phyloP scores from a whole-genome alignment of 2,113 vertebrate species.

The Rhabdomys dilectus region DNA sequence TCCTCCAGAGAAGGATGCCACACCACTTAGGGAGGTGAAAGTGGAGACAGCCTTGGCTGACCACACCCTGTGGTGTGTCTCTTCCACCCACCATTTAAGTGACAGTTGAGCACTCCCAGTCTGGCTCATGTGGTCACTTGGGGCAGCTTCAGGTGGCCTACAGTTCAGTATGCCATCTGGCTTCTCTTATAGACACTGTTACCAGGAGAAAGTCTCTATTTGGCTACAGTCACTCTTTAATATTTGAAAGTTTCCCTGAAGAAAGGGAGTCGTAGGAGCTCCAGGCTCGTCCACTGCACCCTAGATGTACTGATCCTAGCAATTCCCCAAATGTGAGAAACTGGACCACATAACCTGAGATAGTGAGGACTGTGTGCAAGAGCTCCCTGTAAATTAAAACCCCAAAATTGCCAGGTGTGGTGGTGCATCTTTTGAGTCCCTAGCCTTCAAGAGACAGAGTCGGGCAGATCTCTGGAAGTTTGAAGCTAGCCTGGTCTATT shows the following conservation, averaged over 20 bases:
- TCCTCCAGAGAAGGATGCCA: background rate
- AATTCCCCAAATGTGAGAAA: background rate
- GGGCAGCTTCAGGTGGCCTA: background rate
- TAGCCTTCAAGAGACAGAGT: background rate
- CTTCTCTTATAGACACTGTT: background rate
- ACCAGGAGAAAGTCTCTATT: slow-evolving; percentile 10
- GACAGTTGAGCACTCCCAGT: accelerated
- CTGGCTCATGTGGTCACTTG: no score
- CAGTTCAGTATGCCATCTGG: no score
- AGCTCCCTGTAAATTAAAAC: background rate
- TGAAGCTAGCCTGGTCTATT: background rate
- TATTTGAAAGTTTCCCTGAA: background rate
- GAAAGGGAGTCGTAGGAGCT: background rate
- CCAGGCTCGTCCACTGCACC: background rate
- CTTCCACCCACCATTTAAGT: accelerated
- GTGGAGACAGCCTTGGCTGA: background rate
- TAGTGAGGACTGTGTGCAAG: background rate
- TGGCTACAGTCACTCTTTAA: background rate
- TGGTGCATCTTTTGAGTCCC: no score
- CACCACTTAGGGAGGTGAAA: background rate
- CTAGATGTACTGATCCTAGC: background rate
- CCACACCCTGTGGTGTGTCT: no score
- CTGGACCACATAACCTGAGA: background rate
- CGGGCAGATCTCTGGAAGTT: background rate
- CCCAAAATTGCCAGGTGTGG: background rate